A percentile compares a stretch with the other conserved stretches of the same genome.
Conservation (phyloP, 2,888 invertebrate species). For the Orchesellides sinensis region DNA sequence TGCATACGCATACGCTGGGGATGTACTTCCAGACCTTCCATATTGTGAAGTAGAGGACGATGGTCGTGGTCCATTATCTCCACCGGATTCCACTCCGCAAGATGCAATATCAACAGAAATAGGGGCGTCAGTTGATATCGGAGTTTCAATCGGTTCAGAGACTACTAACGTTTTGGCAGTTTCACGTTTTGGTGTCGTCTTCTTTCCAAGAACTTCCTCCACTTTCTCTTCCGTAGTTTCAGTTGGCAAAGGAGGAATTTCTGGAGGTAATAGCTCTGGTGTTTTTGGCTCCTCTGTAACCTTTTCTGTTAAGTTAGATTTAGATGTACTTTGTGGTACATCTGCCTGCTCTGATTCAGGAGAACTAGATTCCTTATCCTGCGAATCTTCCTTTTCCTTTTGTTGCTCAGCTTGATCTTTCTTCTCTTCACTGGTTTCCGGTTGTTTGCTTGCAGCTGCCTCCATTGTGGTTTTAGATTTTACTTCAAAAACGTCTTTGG, state of each 20-base stretch:
- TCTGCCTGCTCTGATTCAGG: background rate
- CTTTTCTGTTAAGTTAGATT: too few relatives aligned
- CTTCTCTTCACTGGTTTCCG: background rate
- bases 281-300: background rate
- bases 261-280: background rate
- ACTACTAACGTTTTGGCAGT: constrained; percentile 30
- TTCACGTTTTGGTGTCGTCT: too few relatives aligned
- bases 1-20: constrained; percentile 40
- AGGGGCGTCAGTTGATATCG: constrained; percentile 31
- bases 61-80: background rate
- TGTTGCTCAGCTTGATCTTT: background rate
- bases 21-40: constrained; percentile 4
- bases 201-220: constrained; percentile 22
- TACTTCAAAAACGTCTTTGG: background rate
- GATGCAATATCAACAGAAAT: constrained; percentile 22
- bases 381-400: background rate
- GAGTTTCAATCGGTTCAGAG: background rate
- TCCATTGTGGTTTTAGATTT: background rate
- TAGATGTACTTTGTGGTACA: background rate
- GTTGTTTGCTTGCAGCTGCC: background rate
- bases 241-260: background rate
- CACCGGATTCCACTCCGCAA: background rate
- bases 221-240: constrained; percentile 21
- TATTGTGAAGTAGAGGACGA: background rate
- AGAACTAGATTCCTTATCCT: background rate